Evolutionary conservation across 2,888 invertebrate genomes (phyloP).

Genomic region (Agrotis ipsilon): DNA sequence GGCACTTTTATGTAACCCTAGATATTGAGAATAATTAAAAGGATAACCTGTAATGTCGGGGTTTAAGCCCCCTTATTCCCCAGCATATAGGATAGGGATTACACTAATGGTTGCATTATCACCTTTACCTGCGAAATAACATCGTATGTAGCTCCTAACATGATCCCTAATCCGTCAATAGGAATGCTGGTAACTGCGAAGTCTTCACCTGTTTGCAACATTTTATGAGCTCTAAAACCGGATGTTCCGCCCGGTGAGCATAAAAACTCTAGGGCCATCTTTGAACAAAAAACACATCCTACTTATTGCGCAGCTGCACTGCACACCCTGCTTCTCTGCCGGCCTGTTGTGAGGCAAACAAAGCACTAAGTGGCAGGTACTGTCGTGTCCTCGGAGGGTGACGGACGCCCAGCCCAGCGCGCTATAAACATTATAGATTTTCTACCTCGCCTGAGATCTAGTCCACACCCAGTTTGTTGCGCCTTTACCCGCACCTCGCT

Average conservation of each 20-base stretch:
- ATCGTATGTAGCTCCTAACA: background rate
- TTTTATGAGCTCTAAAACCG: constrained; percentile 39
- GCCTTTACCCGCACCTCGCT: constrained; percentile 21
- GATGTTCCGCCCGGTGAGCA: constrained; percentile 35
- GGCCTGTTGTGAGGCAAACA: constrained; percentile 36
- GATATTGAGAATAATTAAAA: background rate
- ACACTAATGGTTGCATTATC: constrained; percentile 20
- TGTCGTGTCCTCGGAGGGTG: constrained; percentile 40
- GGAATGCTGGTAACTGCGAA: constrained; percentile 29
- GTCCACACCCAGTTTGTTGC: constrained; percentile 47
- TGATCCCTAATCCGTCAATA: constrained; percentile 30
- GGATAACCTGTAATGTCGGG: background rate
- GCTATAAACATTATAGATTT: constrained; percentile 51
- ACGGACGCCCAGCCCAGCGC: constrained; percentile 29
- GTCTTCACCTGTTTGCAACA: constrained; percentile 45
- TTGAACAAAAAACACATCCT: constrained; percentile 41
- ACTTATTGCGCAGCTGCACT: constrained; percentile 45
- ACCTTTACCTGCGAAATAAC: constrained; percentile 12
- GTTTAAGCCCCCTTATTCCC: background rate
- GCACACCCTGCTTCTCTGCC: constrained; percentile 33
- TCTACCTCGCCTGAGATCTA: constrained; percentile 37
- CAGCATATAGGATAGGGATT: background rate
- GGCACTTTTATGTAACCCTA: background rate
- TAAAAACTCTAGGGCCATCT: constrained; percentile 48
- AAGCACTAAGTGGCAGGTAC: constrained; percentile 45